phyloP scores from a whole-genome alignment of 2,888 invertebrate species.

The Patella pellucida region DNA sequence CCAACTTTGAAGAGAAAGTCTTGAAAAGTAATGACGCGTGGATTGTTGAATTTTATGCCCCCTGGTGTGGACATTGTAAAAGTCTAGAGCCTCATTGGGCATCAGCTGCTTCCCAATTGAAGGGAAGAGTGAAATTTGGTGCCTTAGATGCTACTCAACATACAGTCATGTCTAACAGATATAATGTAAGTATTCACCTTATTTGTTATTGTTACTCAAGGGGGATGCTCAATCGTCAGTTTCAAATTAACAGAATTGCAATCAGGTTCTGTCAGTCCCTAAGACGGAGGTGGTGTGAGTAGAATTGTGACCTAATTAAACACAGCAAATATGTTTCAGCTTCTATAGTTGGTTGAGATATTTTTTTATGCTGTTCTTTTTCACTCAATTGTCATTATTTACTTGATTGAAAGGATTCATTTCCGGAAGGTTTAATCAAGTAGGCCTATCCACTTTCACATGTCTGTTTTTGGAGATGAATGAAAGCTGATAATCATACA shows the following conservation, averaged over 20 bases:
- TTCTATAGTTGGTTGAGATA: background rate
- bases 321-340: no score
- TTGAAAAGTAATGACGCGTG: slow-evolving; percentile 94
- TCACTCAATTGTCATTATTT: no score
- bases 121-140: slow-evolving; percentile 94
- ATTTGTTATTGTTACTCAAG: background rate
- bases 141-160: slow-evolving; percentile 96
- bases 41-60: slow-evolving; percentile 97
- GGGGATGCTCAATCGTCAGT: background rate
- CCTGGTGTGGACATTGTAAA: slow-evolving; percentile 82
- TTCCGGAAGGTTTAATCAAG: no score
- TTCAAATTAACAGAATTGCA: background rate
- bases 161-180: slow-evolving; percentile 84
- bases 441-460: no score
- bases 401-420: no score
- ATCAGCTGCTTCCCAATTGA: slow-evolving; percentile 91
- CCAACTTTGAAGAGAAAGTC: slow-evolving; percentile 93
- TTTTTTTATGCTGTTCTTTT: background rate
- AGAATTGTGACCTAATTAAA: no score
- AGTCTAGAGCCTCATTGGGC: slow-evolving; percentile 97
- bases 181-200: slow-evolving; percentile 75
- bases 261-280: no score
- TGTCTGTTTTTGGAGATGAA: no score
- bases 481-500: no score
- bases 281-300: no score